Evolutionary conservation across 1,140 invertebrate species (phyloP).

Genomic region (Eriocheir sinensis): DNA sequence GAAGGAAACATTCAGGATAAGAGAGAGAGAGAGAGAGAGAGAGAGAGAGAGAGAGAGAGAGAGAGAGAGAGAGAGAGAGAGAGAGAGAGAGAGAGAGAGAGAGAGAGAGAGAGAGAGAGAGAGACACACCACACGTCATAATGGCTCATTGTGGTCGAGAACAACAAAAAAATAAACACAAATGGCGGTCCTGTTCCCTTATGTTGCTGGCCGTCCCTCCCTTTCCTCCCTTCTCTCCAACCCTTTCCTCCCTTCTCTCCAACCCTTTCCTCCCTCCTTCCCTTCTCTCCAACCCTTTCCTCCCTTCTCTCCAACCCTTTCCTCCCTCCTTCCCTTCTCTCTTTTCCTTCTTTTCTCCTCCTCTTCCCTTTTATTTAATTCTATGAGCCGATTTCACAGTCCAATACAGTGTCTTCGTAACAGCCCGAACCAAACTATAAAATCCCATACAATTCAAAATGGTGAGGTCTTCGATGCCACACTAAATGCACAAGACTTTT

Average conservation of each 20-base stretch:
- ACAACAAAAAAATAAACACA: neutral
- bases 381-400: too few relatives aligned
- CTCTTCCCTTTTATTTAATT: too few relatives aligned
- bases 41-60: neutral
- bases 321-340: neutral
- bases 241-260: neutral
- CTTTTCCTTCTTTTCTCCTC: neutral
- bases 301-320: neutral
- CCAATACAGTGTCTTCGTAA: too few relatives aligned
- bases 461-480: too few relatives aligned
- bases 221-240: neutral
- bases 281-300: neutral
- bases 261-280: neutral
- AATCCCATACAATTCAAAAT: too few relatives aligned
- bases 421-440: too few relatives aligned
- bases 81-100: constrained; percentile 13
- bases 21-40: neutral
- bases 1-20: too few relatives aligned
- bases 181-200: too few relatives aligned
- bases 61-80: neutral
- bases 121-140: too few relatives aligned
- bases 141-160: constrained; percentile 20
- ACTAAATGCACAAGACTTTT: too few relatives aligned
- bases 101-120: neutral
- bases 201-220: neutral